Base-by-base conservation (phyloP, 2,888 invertebrate genomes). In the Ennomos fuscantarius region DNA sequence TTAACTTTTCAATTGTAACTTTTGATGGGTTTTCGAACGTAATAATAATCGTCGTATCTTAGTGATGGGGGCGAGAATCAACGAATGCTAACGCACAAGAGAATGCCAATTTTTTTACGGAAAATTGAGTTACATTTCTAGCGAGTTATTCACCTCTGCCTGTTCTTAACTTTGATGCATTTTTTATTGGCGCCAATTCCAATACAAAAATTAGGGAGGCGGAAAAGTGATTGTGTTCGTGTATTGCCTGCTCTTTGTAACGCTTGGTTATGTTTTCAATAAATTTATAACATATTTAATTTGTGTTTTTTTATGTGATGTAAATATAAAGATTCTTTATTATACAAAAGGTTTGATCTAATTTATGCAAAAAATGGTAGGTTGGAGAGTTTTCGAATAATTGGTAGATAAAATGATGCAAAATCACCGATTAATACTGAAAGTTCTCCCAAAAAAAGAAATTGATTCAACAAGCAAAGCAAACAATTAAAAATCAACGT, bases 1-100 rank as follows among this genome's bases (percentile, higher is more conserved):
- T 91, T 92, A 92, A 91, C 91, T 92, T 91, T 92, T 92, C 92
- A 92, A 92, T 92, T 92, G 91, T 88, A 91, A 92, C 91, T 92
- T 92, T 88, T 91, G 92, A 91, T 92, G 91, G 91, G 88, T 91
- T 91, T 91, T 87, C 89, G 87, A 91, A 91, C 86, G 89, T 86
- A 91, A 91, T 91, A 91, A 92, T 91, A 92, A 91, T 91, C 88
- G 88, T 77, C 80, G 81, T 86, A 88, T 89, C 83, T 84, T 74
- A 68, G 75, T 79, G 83, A 82, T 87, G 85, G 90, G 89, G 90
- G 86, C 78, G 78, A 77, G 83, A 85, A 86, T 87, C 87, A 85
- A 86, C 84, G 82, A 82, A 78, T 83, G 74, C 69, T 81, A 52
- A 52, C 45, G 64, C 70, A 88, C 87, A 89, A 89, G 89, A 89